Evolutionary conservation across 1,140 invertebrate genomes (phyloP), one percentile per base, ranked within the genome.

Genomic region (Leptinotarsa undecemlineata): DNA sequence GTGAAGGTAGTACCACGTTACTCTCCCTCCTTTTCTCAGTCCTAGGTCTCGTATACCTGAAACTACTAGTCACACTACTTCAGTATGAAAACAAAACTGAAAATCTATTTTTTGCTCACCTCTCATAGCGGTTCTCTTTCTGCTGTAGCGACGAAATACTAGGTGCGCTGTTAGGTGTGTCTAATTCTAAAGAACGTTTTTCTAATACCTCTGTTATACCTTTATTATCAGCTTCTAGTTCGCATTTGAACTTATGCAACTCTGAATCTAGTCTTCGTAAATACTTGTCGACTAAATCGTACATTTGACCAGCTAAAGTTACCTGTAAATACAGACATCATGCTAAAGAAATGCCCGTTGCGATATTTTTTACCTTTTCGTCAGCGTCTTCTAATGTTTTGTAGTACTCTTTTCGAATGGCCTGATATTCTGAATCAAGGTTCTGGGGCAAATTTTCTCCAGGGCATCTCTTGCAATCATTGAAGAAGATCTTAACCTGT

Each of bases 191-290:
- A 0, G 93, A 95, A n/a, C 93, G 86, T 87, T 98, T 98, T 86
- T 99, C 97, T 74, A 99, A 85, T 48, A 97, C 89, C 87, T 98
- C 97, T 14, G 98, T 99, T 63, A 99, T 98, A 19, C 98, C 98
- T 79, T 97, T 95, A 88, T 99, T 96, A 85, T 99, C 97, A 26
- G 97, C 97, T 87, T 99, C 98, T 61, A 99, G 84, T 87, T 99
- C 98, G 90, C 98, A 96, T 88, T 99, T 99, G 85, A 99, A 99
- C 86, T 99, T 99, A 79, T 96, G 92, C 48, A 98, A 85, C 85
- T 99, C 98, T 83, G 95, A 95, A 84, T 99, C 97, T 64, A 99
- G 87, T 86, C 95, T 90, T 75, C 96, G 88, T 79, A 97, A 88
- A 87, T 98, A 98, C 83, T 96, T 91, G 82, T 98, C 94, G 68